phyloP scores from a whole-genome alignment of 2,113 vertebrate species.

The Gallinago media region DNA sequence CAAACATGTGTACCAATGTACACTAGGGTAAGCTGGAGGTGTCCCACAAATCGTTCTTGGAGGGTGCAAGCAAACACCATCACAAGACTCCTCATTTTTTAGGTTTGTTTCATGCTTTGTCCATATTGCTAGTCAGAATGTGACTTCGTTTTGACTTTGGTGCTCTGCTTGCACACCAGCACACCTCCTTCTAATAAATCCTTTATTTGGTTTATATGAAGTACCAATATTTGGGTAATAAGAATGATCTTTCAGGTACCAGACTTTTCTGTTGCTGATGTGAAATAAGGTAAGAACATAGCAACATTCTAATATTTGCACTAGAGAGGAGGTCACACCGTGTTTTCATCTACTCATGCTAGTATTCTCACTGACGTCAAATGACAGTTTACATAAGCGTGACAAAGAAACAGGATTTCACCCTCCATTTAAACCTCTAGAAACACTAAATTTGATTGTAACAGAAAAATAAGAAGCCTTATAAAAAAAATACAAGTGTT shows the following conservation, averaged over 20 bases:
- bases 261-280: neutral
- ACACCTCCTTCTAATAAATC: neutral
- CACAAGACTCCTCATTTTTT: neutral
- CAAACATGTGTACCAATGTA: neutral
- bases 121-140: neutral
- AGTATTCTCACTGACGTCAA: neutral
- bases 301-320: slow-evolving; percentile 9
- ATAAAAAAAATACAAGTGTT: neutral
- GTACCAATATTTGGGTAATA: slow-evolving; percentile 33
- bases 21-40: neutral
- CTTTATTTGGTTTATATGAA: neutral
- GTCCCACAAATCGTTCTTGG: neutral
- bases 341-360: neutral
- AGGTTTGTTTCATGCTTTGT: neutral
- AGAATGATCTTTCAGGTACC: slow-evolving; percentile 21
- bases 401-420: neutral
- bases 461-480: neutral
- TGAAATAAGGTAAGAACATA: neutral
- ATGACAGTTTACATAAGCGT: neutral
- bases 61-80: neutral
- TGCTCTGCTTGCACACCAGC: neutral
- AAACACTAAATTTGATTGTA: neutral
- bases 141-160: neutral
- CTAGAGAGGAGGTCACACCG: neutral
- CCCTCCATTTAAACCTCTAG: neutral